Conservation (phyloP, 2,888 invertebrate species). For the Epinotia brunnichana region DNA sequence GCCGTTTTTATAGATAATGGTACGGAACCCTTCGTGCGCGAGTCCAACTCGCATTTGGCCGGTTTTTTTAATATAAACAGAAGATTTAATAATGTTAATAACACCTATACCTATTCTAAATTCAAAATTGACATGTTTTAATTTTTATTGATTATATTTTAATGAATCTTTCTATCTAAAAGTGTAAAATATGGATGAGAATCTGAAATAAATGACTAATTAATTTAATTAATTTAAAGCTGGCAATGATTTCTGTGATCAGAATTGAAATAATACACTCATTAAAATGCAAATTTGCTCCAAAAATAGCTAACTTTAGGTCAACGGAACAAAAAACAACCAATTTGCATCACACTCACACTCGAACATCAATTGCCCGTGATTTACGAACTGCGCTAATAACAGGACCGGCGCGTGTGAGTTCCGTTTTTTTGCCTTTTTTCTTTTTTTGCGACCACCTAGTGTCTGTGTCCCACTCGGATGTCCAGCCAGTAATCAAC, state of each 20-base stretch:
- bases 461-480: slow-evolving; percentile 62
- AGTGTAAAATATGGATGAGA: too few relatives aligned
- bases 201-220: too few relatives aligned
- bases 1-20: too few relatives aligned
- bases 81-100: too few relatives aligned
- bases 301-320: slow-evolving; percentile 6
- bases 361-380: slow-evolving; percentile 25
- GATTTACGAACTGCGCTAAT: slow-evolving; percentile 39
- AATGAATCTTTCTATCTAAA: too few relatives aligned
- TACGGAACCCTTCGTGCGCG: too few relatives aligned
- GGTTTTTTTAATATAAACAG: too few relatives aligned
- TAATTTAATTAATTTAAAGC: too few relatives aligned
- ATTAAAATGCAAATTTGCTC: background rate
- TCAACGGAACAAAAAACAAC: background rate
- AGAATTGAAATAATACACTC: background rate
- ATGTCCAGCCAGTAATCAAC: slow-evolving; percentile 68
- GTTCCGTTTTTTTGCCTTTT: slow-evolving; percentile 39
- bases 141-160: too few relatives aligned
- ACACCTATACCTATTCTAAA: too few relatives aligned
- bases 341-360: slow-evolving; percentile 37
- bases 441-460: slow-evolving; percentile 69
- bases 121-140: too few relatives aligned
- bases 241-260: background rate
- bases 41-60: too few relatives aligned
- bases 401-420: slow-evolving; percentile 49